Conservation (phyloP, 2,113 vertebrate genomes). For the Chamaetylas fuelleborni region DNA sequence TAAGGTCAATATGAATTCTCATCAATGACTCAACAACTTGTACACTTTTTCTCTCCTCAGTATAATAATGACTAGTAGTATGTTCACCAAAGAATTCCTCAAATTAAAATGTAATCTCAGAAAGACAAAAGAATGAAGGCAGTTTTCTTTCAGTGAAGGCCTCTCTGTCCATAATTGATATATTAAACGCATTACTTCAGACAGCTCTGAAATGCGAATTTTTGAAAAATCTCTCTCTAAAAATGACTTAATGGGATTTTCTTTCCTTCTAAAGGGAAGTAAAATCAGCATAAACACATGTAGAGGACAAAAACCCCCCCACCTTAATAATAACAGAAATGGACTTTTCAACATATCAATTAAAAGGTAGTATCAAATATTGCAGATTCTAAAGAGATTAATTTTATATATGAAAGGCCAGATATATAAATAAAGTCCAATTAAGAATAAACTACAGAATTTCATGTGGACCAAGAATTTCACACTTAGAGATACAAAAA, state of each 20-base stretch:
- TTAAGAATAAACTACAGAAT: background rate
- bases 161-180: background rate
- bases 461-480: background rate
- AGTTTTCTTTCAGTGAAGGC: background rate
- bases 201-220: background rate
- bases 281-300: background rate
- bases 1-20: background rate
- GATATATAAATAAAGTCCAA: background rate
- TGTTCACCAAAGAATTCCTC: background rate
- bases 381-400: background rate
- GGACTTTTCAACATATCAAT: background rate
- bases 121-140: background rate
- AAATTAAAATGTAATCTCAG: background rate
- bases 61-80: background rate
- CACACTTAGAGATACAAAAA: background rate
- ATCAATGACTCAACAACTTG: background rate
- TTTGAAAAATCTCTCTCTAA: background rate
- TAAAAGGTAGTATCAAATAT: background rate
- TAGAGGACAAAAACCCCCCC: accelerated
- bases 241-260: background rate
- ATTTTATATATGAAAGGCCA: background rate
- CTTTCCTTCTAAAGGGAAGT: background rate
- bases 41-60: background rate
- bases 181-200: background rate
- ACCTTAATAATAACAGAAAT: background rate